Evolutionary conservation across 2,888 invertebrate species (phyloP).

Genomic region (Scaptomyza flava): DNA sequence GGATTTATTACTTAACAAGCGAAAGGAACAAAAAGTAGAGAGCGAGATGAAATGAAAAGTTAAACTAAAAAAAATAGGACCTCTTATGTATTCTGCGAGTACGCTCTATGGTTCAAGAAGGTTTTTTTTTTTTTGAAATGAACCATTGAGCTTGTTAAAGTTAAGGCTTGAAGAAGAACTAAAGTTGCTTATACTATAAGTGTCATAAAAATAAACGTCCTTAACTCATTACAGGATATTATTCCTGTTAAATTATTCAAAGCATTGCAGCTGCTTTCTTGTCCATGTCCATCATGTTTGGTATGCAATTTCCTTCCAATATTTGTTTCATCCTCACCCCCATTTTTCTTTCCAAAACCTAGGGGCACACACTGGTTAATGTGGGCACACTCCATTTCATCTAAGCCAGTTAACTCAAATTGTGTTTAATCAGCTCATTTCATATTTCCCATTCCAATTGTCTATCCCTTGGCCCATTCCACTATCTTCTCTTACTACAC

Average conservation of each 20-base stretch:
- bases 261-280: too few relatives aligned
- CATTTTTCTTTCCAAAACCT: not conserved
- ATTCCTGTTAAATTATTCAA: not conserved
- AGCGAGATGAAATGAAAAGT: not conserved
- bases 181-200: too few relatives aligned
- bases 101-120: not conserved
- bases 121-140: not conserved
- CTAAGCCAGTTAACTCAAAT: slow-evolving; percentile 42
- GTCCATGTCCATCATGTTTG: not conserved
- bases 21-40: not conserved
- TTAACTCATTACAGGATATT: too few relatives aligned
- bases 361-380: slow-evolving; percentile 1
- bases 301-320: not conserved
- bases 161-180: not conserved
- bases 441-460: slow-evolving; percentile 7
- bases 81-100: not conserved
- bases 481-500: not conserved
- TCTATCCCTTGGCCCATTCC: slow-evolving; percentile 19
- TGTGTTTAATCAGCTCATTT: slow-evolving; percentile 50
- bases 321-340: not conserved
- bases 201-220: too few relatives aligned
- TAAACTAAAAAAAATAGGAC: not conserved
- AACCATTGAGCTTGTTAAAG: not conserved
- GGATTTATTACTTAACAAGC: slow-evolving; percentile 34
- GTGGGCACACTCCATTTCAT: slow-evolving; percentile 8